Conservation (phyloP, 2,888 invertebrate genomes). For the Nomada flava region DNA sequence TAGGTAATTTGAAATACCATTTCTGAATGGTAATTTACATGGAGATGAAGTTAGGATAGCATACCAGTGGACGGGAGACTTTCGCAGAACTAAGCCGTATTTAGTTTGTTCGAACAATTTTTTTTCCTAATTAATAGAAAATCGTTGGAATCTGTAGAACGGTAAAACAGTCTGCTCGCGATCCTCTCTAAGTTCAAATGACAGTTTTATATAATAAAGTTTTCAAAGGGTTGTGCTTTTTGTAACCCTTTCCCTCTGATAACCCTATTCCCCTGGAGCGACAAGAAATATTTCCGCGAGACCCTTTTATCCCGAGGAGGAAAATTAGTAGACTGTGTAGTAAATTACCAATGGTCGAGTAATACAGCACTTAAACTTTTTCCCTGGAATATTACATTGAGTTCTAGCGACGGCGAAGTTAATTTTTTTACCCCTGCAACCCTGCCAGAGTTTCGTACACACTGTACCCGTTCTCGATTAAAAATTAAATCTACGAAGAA, state of each 20-base stretch:
- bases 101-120: too few species aligned
- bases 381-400: background rate
- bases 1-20: background rate
- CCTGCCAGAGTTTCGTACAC: background rate
- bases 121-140: too few species aligned
- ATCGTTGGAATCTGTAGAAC: too few species aligned
- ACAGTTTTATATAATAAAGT: too few species aligned
- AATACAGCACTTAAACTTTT: too few species aligned
- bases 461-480: too few species aligned
- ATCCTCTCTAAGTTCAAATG: constrained; percentile 23
- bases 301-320: constrained; percentile 28
- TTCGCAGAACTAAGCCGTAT: too few species aligned
- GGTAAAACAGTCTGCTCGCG: background rate
- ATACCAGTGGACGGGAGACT: too few species aligned
- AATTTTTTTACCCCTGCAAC: background rate
- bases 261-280: background rate
- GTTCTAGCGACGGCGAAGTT: background rate
- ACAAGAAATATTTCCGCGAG: constrained; percentile 12
- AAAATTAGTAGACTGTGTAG: constrained; percentile 7
- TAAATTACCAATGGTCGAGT: constrained; percentile 5
- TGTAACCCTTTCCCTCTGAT: constrained; percentile 11
- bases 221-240: background rate
- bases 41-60: too few species aligned
- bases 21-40: background rate
- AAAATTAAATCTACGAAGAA: background rate